These are phyloP conservation scores for Halcyon leucocephala DNA, from an alignment of 2,797 vertebrate species.

Conservation along the genomic window DNA sequence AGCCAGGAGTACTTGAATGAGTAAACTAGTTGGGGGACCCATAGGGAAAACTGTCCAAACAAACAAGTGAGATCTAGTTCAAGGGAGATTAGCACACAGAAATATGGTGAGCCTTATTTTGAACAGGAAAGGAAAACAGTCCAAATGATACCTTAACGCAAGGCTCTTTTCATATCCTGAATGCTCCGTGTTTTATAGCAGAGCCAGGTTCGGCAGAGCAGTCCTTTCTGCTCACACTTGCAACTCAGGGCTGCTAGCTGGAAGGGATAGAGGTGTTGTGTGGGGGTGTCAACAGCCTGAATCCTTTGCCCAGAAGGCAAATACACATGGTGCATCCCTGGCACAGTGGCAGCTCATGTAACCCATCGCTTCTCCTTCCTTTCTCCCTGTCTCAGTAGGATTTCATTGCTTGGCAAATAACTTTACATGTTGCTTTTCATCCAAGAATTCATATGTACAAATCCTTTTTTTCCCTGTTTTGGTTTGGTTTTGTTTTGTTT, in stretches of 20 bases:
- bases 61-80: background rate
- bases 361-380: conserved; percentile 1
- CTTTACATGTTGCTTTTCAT: conserved; percentile 24
- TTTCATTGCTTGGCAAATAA: conserved; percentile 43
- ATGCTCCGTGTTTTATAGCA: background rate
- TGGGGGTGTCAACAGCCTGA: background rate
- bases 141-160: background rate
- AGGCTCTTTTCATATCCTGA: background rate
- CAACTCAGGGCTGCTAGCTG: background rate
- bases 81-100: background rate
- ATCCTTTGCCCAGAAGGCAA: background rate
- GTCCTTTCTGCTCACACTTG: background rate
- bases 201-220: background rate
- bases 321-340: accelerated
- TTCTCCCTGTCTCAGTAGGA: background rate
- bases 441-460: background rate
- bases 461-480: accelerated
- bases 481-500: too few relatives aligned
- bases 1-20: background rate
- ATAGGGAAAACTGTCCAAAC: background rate
- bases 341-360: conserved; percentile 24
- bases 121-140: background rate
- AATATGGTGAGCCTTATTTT: background rate
- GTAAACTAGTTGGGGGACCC: background rate
- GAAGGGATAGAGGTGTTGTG: conserved; percentile 5